A percentile compares a stretch with the other conserved stretches of the same genome.
Conservation (phyloP, 2,797 vertebrate genomes). For the Hapalemur alaotrensis region DNA sequence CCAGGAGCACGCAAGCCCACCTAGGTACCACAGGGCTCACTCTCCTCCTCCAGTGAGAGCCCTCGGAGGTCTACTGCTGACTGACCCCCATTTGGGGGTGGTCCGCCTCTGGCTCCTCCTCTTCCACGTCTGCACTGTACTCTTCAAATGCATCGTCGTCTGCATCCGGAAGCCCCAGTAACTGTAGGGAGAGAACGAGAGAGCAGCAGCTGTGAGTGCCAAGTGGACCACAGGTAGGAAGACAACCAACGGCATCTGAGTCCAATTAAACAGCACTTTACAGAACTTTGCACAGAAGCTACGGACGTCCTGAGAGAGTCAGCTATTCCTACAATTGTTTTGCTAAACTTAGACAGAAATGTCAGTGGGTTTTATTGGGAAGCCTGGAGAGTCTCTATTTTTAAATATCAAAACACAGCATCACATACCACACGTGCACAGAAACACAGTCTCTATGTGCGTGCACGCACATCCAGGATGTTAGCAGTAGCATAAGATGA, state of each 20-base stretch:
- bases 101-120: conserved; percentile 96
- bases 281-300: not conserved
- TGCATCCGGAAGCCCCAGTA: conserved; percentile 97
- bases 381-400: not conserved
- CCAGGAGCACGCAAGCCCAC: conserved; percentile 78
- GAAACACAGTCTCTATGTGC: too few species aligned
- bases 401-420: not conserved
- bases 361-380: not conserved
- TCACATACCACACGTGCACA: not conserved
- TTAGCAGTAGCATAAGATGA: not conserved
- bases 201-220: conserved; percentile 45
- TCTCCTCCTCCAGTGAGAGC: conserved; percentile 59
- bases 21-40: conserved; percentile 71
- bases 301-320: not conserved
- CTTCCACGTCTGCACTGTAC: conserved; percentile 96
- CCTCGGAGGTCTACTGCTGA: conserved; percentile 92
- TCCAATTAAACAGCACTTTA: not conserved
- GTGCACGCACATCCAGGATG: not conserved
- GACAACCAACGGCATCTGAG: not conserved
- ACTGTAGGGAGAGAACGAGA: conserved; percentile 83
- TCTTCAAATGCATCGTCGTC: conserved; percentile 97
- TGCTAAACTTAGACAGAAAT: not conserved
- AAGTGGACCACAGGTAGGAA: not conserved
- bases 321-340: not conserved
- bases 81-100: conserved; percentile 99